These are phyloP conservation scores for Cataglyphis hispanica DNA, from an alignment of 1,140 invertebrate genomes.

Conservation along the genomic window DNA sequence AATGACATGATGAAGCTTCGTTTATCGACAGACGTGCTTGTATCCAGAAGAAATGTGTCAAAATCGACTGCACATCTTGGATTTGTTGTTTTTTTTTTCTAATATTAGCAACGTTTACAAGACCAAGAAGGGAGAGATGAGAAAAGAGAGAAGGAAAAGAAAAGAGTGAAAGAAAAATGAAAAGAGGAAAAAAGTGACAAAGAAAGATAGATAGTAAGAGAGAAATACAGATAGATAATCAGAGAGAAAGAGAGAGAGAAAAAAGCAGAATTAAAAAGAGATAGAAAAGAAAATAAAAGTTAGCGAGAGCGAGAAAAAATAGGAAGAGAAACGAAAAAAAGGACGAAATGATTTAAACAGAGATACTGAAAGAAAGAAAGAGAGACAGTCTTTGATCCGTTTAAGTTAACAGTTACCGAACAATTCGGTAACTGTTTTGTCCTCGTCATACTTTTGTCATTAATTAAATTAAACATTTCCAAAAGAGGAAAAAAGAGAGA, in stretches of 20 bases:
- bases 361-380: constrained; percentile 14
- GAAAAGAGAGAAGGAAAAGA: not conserved
- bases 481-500: not conserved
- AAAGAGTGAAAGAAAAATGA: not conserved
- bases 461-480: not conserved
- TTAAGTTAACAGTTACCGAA: not conserved
- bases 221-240: not conserved
- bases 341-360: not conserved
- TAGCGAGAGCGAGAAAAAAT: not conserved
- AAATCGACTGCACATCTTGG: constrained; percentile 6
- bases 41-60: constrained; percentile 21
- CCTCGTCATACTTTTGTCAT: constrained; percentile 23
- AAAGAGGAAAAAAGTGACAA: not conserved
- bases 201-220: not conserved
- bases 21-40: constrained; percentile 45
- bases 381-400: not conserved
- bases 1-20: constrained; percentile 63
- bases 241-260: constrained; percentile 7
- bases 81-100: not conserved
- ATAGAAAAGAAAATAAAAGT: not conserved
- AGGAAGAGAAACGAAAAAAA: not conserved
- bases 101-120: not conserved
- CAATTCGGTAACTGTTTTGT: not conserved
- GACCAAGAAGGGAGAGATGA: not conserved
- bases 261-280: not conserved